Percentiles rank a stretch among this genome's conserved stretches.
phyloP scores from a whole-genome alignment of 2,888 invertebrate genomes.

The Hydroisotoma schaefferi region DNA sequence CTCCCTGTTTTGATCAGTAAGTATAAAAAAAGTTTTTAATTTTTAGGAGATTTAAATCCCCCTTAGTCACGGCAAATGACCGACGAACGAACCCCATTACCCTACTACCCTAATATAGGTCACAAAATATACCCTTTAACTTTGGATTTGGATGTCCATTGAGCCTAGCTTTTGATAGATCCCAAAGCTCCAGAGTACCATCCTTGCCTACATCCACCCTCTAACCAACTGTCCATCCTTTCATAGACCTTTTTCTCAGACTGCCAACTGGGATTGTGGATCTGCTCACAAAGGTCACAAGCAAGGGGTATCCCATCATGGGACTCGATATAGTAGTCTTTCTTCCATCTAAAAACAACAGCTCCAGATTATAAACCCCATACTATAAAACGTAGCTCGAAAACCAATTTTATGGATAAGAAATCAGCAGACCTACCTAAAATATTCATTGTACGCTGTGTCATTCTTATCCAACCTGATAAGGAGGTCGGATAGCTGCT shows the following conservation, averaged over 20 bases:
- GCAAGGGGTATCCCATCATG: conserved; percentile 44
- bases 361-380: too few species aligned
- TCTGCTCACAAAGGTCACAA: conserved; percentile 46
- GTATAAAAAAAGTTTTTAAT: too few species aligned
- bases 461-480: conserved; percentile 42
- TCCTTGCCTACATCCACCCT: conserved; percentile 37
- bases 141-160: background rate
- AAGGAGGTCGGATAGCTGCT: conserved; percentile 48
- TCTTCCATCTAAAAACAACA: too few species aligned
- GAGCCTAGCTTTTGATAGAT: background rate
- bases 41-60: too few species aligned
- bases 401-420: too few species aligned
- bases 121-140: too few species aligned
- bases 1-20: too few species aligned
- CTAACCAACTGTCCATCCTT: conserved; percentile 43
- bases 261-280: conserved; percentile 41
- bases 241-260: conserved; percentile 43
- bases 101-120: too few species aligned
- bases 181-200: background rate
- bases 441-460: conserved; percentile 47
- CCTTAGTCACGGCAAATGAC: too few species aligned
- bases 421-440: too few species aligned
- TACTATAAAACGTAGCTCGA: too few species aligned
- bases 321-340: conserved; percentile 31
- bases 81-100: too few species aligned